Percentiles rank a stretch among this genome's conserved stretches.
Conservation (phyloP, 2,888 invertebrate genomes). For the Mantis religiosa region DNA sequence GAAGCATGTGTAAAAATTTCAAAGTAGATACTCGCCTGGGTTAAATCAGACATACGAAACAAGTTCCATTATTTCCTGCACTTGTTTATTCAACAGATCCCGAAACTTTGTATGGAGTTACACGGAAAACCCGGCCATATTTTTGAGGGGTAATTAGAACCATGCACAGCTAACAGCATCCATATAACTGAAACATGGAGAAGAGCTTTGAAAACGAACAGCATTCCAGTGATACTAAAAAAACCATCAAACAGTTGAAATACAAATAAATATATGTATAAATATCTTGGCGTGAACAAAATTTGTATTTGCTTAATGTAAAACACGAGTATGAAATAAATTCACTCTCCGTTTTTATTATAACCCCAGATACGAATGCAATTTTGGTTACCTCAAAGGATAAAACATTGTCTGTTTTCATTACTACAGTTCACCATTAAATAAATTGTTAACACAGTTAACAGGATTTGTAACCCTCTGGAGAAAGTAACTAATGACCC, state of each 20-base stretch:
- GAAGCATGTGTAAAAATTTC: too few species aligned
- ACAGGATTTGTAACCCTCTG: too few species aligned
- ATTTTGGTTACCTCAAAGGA: too few species aligned
- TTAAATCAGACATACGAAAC: too few species aligned
- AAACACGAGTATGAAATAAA: not conserved
- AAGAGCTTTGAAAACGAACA: not conserved
- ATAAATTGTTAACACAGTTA: too few species aligned
- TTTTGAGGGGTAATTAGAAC: not conserved
- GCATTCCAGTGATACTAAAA: not conserved
- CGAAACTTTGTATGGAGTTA: not conserved
- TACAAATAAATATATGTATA: not conserved
- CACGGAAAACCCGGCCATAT: not conserved
- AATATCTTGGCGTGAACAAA: not conserved
- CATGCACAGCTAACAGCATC: not conserved
- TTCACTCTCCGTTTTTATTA: not conserved
- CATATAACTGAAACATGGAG: not conserved
- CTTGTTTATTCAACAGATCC: not conserved
- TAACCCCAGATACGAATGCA: too few species aligned
- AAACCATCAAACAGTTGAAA: not conserved
- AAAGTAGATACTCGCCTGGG: too few species aligned
- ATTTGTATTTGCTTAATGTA: not conserved
- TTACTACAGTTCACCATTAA: too few species aligned
- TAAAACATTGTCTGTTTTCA: too few species aligned
- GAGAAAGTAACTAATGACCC: too few species aligned
- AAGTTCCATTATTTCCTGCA: too few species aligned